Evolutionary conservation across 2,888 invertebrate genomes (phyloP), one percentile per base, ranked within the genome.

Genomic region (Sphaeridia pumilis): DNA sequence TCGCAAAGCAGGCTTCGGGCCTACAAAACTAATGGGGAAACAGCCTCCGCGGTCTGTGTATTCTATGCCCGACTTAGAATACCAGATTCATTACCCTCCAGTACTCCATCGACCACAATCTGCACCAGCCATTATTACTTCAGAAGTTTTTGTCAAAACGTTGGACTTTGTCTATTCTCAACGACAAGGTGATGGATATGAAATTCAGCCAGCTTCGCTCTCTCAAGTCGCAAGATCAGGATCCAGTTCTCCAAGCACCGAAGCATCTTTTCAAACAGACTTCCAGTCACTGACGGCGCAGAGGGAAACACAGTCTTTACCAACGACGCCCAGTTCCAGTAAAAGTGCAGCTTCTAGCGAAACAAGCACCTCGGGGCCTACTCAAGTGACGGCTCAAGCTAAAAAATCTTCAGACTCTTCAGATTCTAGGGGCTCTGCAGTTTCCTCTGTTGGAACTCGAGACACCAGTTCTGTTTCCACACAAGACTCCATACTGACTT

Each of bases 71-170:
- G 64, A 64, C 49, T 50, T 64, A 49, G 61, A 64, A 41, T 64
- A 61, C 51, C 60, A 61, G 55, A 64, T 64, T 51, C 60, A 64
- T 24, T 61, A 55, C 48, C 53, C n/a, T n/a, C 58, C 59, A 46
- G 46, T 49, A 45, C 56, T 64, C 21, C 60, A 60, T 4, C 53
- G 64, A 46, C 64, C 64, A 10, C 55, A 60, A 22, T 64, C 64
- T 4, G 64, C 64, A n/a, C 64, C 64, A 7, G 64, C 61, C 12
- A 60, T 64, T 21, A 64, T 61, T 35, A 64, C 64, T 4, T 64
- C 64, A 1, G 64, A 64, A 58, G 64, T 64, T 2, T 64, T 64
- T 50, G 64, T 64, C 4, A 64, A 64, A 50, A 64, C 60, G 1
- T 35, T 61, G 28, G 61, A 61, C 34, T 54, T 64, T 36, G 58